Conservation (phyloP, 2,797 vertebrate species). For the Chelidonichthys spinosus region DNA sequence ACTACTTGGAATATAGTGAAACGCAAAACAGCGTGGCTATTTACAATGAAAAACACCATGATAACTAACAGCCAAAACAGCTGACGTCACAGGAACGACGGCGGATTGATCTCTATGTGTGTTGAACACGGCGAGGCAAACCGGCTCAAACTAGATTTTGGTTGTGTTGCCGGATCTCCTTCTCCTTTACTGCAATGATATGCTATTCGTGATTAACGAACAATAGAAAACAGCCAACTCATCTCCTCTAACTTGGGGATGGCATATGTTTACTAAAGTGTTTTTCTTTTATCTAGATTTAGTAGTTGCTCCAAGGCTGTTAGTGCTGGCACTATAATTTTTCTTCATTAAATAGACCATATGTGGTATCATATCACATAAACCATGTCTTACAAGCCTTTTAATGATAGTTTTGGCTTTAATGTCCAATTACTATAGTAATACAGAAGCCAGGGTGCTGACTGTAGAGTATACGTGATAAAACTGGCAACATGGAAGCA, state of each 20-base stretch:
- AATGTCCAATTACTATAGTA: not conserved
- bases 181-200: slow-evolving; percentile 71
- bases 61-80: slow-evolving; percentile 28
- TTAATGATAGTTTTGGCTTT: not conserved
- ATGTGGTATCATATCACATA: not conserved
- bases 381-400: not conserved
- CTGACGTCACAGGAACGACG: slow-evolving; percentile 69
- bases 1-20: rapidly evolving
- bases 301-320: not conserved
- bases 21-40: not conserved
- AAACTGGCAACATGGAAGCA: slow-evolving; percentile 52
- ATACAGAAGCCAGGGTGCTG: not conserved
- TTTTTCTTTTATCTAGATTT: not conserved
- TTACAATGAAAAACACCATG: not conserved
- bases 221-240: slow-evolving; percentile 61
- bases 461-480: not conserved
- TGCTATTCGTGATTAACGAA: slow-evolving; percentile 50
- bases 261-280: not conserved
- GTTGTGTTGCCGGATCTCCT: slow-evolving; percentile 61
- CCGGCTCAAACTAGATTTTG: slow-evolving; percentile 80
- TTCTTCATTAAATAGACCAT: not conserved
- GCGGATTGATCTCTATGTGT: slow-evolving; percentile 73
- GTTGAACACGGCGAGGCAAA: slow-evolving; percentile 51
- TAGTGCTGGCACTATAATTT: not conserved
- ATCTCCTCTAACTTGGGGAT: slow-evolving; percentile 19